Evolutionary conservation across 2,888 invertebrate genomes (phyloP), one percentile per base, ranked within the genome.

Genomic region (Catocala fraxini): DNA sequence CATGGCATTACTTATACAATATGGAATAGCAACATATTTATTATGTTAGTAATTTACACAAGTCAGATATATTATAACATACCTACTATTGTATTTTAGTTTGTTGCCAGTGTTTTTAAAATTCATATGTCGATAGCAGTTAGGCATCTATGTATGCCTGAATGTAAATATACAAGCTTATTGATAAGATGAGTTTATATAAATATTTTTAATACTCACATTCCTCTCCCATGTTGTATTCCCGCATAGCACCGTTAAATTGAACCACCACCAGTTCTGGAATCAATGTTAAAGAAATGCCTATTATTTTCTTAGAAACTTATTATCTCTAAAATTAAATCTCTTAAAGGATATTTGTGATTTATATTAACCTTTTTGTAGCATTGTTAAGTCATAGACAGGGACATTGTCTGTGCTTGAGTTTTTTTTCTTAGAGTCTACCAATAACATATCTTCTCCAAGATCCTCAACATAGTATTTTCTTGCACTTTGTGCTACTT

Each of bases 401-500:
- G 86, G 83, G 39, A 68, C 63, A 64, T 80, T 83, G 63, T 86
- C 84, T 66, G 80, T 79, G 70, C 80, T 85, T 43, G 79, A 68
- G 71, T 82, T 87, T 68, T 92, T 93, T 74, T 91, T 92, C 70
- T 83, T 91, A 0, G 89, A 88, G 75, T 92, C 92, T 56, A 92
- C 83, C 12, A 93, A 81, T n/a, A 89, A 65, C 87, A 92, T 86
- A 60, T 92, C 90, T 64, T 92, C 89, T 34, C 91, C 92, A 12
- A 92, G 85, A 60, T 90, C 88, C 60, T 93, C 90, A 1, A 91
- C 92, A 84, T 83, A 92, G 70, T 82, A 92, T 60, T 71, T 87
- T 59, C 84, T 89, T 6, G 88, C 75, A 57, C 79, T 84, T 45
- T 83, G 81, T 33, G 82, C 70, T 45, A 73, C 51, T 3, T 85